Percentiles rank a stretch among this genome's conserved stretches.
These are phyloP conservation scores for Sminthurinus aureus DNA, from an alignment of 2,888 invertebrate genomes.

Conservation along the genomic window DNA sequence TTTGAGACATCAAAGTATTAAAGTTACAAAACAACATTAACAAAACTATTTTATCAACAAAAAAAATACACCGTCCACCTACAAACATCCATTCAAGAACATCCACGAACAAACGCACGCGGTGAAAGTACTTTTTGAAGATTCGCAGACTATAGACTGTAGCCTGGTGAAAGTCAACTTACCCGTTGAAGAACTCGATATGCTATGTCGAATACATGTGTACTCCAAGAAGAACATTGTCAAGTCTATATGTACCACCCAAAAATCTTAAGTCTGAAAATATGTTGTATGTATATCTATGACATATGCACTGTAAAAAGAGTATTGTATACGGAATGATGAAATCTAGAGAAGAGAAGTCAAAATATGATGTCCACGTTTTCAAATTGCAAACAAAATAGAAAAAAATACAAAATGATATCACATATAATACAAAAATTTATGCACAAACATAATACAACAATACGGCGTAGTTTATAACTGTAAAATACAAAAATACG, in stretches of 20 bases:
- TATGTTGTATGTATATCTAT: background rate
- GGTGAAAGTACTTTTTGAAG: background rate
- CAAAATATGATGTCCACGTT: no score
- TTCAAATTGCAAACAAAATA: no score
- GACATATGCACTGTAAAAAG: background rate
- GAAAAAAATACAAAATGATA: no score
- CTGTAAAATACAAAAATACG: no score
- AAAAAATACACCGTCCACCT: background rate
- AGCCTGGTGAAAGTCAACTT: no score
- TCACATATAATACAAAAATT: no score
- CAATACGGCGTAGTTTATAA: no score
- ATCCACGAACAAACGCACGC: background rate
- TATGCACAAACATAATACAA: no score
- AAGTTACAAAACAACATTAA: no score
- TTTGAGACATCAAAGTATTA: no score
- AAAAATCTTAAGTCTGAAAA: background rate
- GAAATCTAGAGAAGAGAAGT: no score
- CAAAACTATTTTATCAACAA: background rate
- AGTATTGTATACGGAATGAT: background rate
- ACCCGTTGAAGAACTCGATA: background rate
- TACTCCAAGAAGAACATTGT: background rate
- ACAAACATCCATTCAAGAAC: background rate
- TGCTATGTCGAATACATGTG: background rate
- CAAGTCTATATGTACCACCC: background rate
- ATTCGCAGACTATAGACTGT: background rate